Base-by-base conservation (phyloP, 2,888 invertebrate genomes). In the Nineta flava region DNA sequence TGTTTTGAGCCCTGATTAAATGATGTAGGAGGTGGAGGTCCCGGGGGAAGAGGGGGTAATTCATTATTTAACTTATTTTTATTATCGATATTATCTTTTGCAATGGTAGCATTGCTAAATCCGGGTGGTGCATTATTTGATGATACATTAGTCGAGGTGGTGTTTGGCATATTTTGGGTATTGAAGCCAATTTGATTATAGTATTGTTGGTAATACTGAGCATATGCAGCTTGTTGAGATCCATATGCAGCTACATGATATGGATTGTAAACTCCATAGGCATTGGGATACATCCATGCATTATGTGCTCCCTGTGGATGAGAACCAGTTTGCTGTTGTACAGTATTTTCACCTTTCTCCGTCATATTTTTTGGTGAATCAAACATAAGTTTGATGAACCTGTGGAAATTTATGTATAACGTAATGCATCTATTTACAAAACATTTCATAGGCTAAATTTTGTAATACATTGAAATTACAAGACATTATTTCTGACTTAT, bases 11-110 rank as follows among this genome's bases (percentile, higher is more conserved):
- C 57, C 7, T 57, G 56, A 34, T 59, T 59, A 17, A 63, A 57
- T 26, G 38, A 38, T 5, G 38, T 38, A 13, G 68, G 65, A 46
- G 72, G 73, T 50, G 75, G 73, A 46, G 77, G 75, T 48, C 74
- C 74, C 34, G 76, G 70, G 13, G 79, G 78, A 53, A 76, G 63
- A 51, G 77, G 76, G n/a, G 76, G 73, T 53, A 70, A 63, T 54
- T 68, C 68, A 46, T 45, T 53, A 17, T 16, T 26, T 21, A 16
- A 65, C 57, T 63, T 64, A 48, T 66, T 63, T 55, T 66, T 65
- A 49, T 67, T 52, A 48, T 59, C 58, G 34, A 55, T 54, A 35
- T 54, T 55, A 21, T 55, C 54, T 49, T 47, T 17, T 51, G 59
- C 46, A 19, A 58, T 59, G 19, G 63, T 54, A 0, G 65, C 69